Evolutionary conservation across 64 coral and sea anemone genomes (phyloP).

Genomic region (Porites lutea): DNA sequence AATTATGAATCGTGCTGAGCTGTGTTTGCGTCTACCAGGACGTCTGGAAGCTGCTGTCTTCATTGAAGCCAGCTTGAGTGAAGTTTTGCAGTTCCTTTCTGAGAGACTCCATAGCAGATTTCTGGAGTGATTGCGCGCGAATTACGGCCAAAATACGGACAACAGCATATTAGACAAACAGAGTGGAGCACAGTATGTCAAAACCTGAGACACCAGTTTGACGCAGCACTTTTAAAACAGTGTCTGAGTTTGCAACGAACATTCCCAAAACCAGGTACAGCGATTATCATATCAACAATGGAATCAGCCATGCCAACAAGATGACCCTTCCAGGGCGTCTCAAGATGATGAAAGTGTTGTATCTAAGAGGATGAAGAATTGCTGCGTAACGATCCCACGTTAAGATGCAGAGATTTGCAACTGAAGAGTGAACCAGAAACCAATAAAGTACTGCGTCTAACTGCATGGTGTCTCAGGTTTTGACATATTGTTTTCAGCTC

Average conservation of each 20-base stretch:
- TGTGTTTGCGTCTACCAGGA: background rate
- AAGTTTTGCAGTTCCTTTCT: background rate
- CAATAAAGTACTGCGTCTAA: background rate
- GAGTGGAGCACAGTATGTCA: background rate
- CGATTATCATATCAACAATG: background rate
- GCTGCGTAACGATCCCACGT: slow-evolving; percentile 45
- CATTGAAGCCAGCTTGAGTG: background rate
- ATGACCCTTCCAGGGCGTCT: background rate
- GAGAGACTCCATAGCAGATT: background rate
- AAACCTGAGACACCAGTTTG: background rate
- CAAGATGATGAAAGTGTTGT: background rate
- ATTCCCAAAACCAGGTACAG: background rate
- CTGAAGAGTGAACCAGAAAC: background rate
- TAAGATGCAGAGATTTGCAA: background rate
- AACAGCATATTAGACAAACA: background rate
- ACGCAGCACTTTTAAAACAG: background rate
- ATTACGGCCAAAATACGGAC: background rate
- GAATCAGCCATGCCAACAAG: background rate
- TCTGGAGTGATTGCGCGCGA: background rate
- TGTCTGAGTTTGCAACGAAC: background rate
- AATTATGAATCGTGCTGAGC: background rate
- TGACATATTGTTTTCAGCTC: background rate
- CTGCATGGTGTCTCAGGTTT: background rate
- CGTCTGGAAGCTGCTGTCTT: background rate
- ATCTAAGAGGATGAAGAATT: slow-evolving; percentile 32